Base-by-base conservation (phyloP, 1,140 invertebrate species). In the Pachypsylla venusta region DNA sequence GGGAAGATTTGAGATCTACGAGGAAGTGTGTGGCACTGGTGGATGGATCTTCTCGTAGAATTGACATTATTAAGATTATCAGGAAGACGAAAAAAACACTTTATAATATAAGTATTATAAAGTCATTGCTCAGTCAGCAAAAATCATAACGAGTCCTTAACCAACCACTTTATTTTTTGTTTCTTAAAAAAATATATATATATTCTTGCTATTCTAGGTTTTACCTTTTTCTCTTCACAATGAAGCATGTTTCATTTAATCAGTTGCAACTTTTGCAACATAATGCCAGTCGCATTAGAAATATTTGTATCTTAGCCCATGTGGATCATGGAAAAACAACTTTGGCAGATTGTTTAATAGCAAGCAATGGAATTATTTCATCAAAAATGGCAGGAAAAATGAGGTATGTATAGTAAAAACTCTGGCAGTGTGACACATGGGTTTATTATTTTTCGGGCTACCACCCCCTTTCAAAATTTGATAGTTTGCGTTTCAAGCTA, bases 251-350 rank as follows among this genome's bases (percentile, higher is more conserved):
- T 25, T 70, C 72, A 58, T 64, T 72, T n/a, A 71, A 79, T 42
- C 81, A 81, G 68, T 68, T 87, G 26, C 67, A 67, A 12, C 69
- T 80, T 59, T 74, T 92, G 35, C 89, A 92, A 73, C 79, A 77
- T 35, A 75, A 80, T 65, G 77, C 83, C 1, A 67, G 74, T 53
- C 79, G 80, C 67, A 87, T 99, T 65, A 77, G 94, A 60, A 99
- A 99, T 76, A 90, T 99, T 67, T 99, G 95, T 73, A 98, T 99
- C 64, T 76, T 99, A 67, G 97, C 96, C 14, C 96, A 99, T 79
- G 96, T 99, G 59, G 96, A 99, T 74, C 97, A 99, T 80, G 96
- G 94, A 0, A 99, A 99, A 76, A 99, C 97, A 0, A 98, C 95
- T 3, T 72, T 99, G 56, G 94, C 95, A 1, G 97, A 99, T 76